phyloP scores from a whole-genome alignment of 2,888 invertebrate genomes.

The Pandemis cinnamomeana region DNA sequence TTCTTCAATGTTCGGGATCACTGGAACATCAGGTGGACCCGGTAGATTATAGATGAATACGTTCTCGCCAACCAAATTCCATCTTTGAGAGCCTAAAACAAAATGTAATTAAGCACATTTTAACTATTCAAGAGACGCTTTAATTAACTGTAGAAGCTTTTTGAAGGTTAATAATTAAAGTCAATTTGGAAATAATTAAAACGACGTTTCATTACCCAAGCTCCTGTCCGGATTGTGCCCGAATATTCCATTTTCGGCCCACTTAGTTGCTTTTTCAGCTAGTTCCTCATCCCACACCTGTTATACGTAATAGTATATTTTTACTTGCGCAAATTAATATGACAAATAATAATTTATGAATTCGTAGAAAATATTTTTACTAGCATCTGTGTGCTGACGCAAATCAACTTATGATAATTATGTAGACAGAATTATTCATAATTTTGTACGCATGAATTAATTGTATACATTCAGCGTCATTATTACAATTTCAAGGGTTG shows the following conservation, averaged over 20 bases:
- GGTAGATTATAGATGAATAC: constrained; percentile 46
- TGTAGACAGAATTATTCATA: not conserved
- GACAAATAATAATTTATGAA: not conserved
- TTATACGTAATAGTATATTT: constrained; percentile 9
- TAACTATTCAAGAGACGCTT: constrained; percentile 4
- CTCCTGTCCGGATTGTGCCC: constrained; percentile 51
- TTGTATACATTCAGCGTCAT: no score
- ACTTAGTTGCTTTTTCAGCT: constrained; percentile 51
- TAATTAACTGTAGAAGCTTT: constrained; percentile 8
- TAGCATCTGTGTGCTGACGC: constrained; percentile 19
- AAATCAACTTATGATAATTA: not conserved
- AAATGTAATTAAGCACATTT: not conserved
- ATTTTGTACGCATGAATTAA: not conserved
- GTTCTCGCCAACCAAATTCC: constrained; percentile 52
- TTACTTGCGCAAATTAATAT: not conserved
- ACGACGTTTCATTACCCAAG: constrained; percentile 45
- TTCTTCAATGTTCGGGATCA: constrained; percentile 48
- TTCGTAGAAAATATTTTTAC: not conserved
- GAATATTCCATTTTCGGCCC: constrained; percentile 51
- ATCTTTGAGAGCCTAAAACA: constrained; percentile 48
- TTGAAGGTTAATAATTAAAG: not conserved
- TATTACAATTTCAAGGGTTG: no score
- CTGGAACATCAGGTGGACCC: constrained; percentile 42
- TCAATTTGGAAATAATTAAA: not conserved
- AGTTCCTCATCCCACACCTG: constrained; percentile 55